Conservation (phyloP, 1,140 invertebrate genomes). For the Gonioctena quinquepunctata region DNA sequence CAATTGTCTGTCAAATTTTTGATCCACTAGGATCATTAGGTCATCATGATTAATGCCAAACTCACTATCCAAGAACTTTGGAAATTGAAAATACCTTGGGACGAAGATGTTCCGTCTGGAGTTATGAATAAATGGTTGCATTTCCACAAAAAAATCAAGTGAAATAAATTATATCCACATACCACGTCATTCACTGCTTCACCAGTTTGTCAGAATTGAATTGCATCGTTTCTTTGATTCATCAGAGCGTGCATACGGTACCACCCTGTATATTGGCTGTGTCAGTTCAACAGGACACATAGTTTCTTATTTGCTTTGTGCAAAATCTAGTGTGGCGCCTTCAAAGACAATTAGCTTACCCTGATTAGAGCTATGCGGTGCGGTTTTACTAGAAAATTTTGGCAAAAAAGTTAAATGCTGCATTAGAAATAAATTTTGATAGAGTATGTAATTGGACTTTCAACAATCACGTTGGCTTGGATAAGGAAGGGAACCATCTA, state of each 20-base stretch:
- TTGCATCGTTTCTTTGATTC: conserved; percentile 54
- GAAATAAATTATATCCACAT: too few relatives aligned
- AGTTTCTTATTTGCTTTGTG: conserved; percentile 44
- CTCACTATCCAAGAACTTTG: conserved; percentile 17
- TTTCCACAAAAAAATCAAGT: neutral
- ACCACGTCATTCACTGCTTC: too few relatives aligned
- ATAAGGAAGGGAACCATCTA: conserved; percentile 37
- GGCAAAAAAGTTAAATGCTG: neutral
- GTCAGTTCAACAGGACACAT: neutral
- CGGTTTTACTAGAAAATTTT: conserved; percentile 29
- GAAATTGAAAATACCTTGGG: conserved; percentile 13
- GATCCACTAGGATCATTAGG: conserved; percentile 4
- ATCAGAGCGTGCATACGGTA: conserved; percentile 47
- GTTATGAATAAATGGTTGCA: conserved; percentile 20
- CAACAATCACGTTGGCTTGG: conserved; percentile 21
- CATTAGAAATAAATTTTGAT: conserved; percentile 36
- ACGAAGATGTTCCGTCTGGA: conserved; percentile 29
- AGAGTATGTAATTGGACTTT: conserved; percentile 15
- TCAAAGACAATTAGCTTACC: conserved; percentile 35
- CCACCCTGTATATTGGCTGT: conserved; percentile 45
- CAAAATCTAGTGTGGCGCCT: conserved; percentile 57
- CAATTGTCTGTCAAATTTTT: conserved; percentile 18
- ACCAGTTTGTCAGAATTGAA: conserved; percentile 24
- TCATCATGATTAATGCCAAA: conserved; percentile 5
- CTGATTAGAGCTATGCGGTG: conserved; percentile 30